Conservation (phyloP, 2,797 vertebrate genomes). For the Eutrigla gurnardus region DNA sequence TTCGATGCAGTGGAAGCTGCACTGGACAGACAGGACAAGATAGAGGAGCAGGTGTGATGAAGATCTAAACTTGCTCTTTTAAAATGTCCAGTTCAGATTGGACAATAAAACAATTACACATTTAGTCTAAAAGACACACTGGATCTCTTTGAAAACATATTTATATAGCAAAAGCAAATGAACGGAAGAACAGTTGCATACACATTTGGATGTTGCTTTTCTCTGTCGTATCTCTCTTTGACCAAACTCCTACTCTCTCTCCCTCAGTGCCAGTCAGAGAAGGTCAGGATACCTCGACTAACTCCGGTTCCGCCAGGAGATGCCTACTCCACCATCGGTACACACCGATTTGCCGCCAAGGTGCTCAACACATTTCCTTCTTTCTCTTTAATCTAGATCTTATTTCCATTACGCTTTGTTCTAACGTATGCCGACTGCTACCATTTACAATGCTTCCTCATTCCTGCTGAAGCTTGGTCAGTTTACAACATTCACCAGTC, state of each 20-base stretch:
- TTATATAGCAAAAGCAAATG: neutral
- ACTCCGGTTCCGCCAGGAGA: slow-evolving; percentile 87
- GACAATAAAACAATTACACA: too few relatives aligned
- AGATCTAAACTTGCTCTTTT: neutral
- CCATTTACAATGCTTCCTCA: neutral
- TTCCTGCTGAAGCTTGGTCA: slow-evolving; percentile 23
- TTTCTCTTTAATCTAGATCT: neutral
- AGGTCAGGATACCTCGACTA: slow-evolving; percentile 89
- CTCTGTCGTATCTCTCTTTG: neutral
- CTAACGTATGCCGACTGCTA: neutral
- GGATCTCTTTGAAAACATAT: neutral
- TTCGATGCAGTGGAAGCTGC: slow-evolving; percentile 97
- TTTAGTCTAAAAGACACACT: too few relatives aligned
- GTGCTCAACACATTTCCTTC: slow-evolving; percentile 69
- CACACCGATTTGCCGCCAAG: slow-evolving; percentile 90
- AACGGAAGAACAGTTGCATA: neutral
- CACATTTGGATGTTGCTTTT: neutral
- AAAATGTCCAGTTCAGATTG: neutral
- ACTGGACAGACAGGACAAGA: slow-evolving; percentile 95
- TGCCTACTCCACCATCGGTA: slow-evolving; percentile 87
- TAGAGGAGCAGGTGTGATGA: slow-evolving; percentile 92
- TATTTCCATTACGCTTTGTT: neutral
- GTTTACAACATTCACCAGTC: slow-evolving; percentile 7
- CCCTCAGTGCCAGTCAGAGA: slow-evolving; percentile 91
- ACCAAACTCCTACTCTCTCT: slow-evolving; percentile 26